Evolutionary conservation across 2,113 vertebrate genomes (phyloP).

Genomic region (Vicugna pacos): DNA sequence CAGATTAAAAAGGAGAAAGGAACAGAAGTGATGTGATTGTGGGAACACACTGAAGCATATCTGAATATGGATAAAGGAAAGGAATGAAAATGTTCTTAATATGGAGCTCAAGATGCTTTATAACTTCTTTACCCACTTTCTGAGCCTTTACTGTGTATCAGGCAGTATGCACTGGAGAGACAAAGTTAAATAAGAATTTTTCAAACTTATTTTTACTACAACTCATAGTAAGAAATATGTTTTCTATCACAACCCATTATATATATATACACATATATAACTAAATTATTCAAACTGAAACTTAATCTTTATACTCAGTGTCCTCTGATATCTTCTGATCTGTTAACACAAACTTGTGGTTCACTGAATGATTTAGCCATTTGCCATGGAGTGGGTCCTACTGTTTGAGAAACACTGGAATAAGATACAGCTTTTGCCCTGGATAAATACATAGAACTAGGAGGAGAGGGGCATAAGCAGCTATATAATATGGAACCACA

Average conservation of each 20-base stretch:
- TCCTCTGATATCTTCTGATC: background rate
- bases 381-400: background rate
- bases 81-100: background rate
- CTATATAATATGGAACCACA: background rate
- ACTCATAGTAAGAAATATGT: background rate
- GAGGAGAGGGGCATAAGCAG: background rate
- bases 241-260: background rate
- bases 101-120: background rate
- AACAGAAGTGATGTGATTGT: background rate
- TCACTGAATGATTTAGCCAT: background rate
- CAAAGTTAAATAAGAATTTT: constrained; percentile 7
- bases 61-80: background rate
- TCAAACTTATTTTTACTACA: constrained; percentile 11
- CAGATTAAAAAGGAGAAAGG: background rate
- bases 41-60: background rate
- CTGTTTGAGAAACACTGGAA: constrained; percentile 13
- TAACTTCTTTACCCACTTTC: background rate
- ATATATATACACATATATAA: background rate
- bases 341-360: background rate
- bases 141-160: background rate
- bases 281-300: constrained; percentile 28
- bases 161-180: background rate
- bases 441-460: background rate
- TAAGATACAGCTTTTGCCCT: background rate
- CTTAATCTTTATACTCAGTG: background rate